These are phyloP conservation scores for Ornithoptera alexandrae DNA, from an alignment of 2,888 invertebrate species.

Conservation along the genomic window DNA sequence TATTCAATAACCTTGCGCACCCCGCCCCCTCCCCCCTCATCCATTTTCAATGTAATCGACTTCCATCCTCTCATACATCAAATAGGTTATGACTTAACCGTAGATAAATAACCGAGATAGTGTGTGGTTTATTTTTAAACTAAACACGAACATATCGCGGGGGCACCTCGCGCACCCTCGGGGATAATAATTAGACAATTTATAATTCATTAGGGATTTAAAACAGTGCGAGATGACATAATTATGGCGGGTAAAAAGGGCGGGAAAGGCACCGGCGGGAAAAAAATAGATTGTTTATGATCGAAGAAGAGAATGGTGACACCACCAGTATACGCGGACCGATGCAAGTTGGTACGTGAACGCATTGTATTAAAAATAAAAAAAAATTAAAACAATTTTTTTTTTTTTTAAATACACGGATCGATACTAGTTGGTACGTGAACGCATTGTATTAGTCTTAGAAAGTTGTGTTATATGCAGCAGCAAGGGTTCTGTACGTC, in stretches of 20 bases:
- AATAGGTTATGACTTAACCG: slow-evolving; percentile 32
- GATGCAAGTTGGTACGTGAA: too few relatives aligned
- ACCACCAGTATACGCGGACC: too few relatives aligned
- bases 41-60: slow-evolving; percentile 14
- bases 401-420: too few relatives aligned
- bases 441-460: too few relatives aligned
- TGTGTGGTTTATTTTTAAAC: slow-evolving; percentile 37
- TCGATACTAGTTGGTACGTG: too few relatives aligned
- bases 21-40: slow-evolving; percentile 5
- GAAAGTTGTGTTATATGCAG: too few relatives aligned
- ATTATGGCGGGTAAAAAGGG: slow-evolving; percentile 47
- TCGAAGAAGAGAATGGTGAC: slow-evolving; percentile 35
- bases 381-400: too few relatives aligned
- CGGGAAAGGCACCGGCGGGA: slow-evolving; percentile 34
- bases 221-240: slow-evolving; percentile 57
- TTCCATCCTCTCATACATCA: slow-evolving; percentile 29
- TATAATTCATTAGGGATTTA: slow-evolving; percentile 56
- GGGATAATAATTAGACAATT: slow-evolving; percentile 56
- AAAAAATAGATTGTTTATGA: slow-evolving; percentile 47
- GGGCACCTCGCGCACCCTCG: slow-evolving; percentile 37
- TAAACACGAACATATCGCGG: slow-evolving; percentile 47
- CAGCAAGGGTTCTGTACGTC: too few relatives aligned
- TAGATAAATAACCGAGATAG: slow-evolving; percentile 35
- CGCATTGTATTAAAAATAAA: too few relatives aligned
- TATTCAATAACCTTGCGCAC: slow-evolving; percentile 22